Evolutionary conservation across 2,113 vertebrate species (phyloP).

Genomic region (Fukomys damarensis): DNA sequence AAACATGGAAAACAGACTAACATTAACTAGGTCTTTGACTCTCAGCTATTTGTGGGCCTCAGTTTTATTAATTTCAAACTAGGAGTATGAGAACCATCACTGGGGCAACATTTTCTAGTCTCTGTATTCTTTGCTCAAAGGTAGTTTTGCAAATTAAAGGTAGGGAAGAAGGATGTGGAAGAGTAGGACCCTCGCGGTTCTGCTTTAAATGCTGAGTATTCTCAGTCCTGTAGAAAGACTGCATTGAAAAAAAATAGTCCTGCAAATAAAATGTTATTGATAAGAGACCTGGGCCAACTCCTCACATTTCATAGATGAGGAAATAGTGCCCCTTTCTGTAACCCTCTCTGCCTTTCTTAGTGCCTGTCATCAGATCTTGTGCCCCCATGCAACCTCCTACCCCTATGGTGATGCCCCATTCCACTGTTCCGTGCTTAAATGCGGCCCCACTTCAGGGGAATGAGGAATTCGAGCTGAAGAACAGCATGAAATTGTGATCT

Average conservation of each 20-base stretch:
- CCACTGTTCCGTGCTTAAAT: neutral
- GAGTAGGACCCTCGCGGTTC: neutral
- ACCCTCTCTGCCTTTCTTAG: neutral
- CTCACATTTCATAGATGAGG: neutral
- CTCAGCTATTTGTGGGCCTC: neutral
- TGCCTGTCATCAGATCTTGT: neutral
- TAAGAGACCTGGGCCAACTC: neutral
- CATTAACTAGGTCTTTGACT: neutral
- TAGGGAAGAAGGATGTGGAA: neutral
- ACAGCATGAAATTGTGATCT: neutral
- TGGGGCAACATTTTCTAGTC: neutral
- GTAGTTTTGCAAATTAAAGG: neutral
- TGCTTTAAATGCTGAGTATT: neutral
- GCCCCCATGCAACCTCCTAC: neutral
- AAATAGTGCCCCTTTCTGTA: neutral
- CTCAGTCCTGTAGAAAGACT: neutral
- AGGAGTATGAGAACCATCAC: neutral
- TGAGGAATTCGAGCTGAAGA: slow-evolving; percentile 6
- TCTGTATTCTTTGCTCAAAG: neutral
- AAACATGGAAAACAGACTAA: neutral
- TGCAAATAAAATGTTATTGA: slow-evolving; percentile 38
- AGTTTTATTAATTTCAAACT: slow-evolving; percentile 8
- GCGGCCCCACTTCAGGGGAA: neutral
- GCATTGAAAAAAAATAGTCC: slow-evolving; percentile 14
- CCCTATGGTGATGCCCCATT: neutral